Evolutionary conservation across 2,113 vertebrate species (phyloP), one percentile per base, ranked within the genome.

Genomic region (Pluvianellus socialis): DNA sequence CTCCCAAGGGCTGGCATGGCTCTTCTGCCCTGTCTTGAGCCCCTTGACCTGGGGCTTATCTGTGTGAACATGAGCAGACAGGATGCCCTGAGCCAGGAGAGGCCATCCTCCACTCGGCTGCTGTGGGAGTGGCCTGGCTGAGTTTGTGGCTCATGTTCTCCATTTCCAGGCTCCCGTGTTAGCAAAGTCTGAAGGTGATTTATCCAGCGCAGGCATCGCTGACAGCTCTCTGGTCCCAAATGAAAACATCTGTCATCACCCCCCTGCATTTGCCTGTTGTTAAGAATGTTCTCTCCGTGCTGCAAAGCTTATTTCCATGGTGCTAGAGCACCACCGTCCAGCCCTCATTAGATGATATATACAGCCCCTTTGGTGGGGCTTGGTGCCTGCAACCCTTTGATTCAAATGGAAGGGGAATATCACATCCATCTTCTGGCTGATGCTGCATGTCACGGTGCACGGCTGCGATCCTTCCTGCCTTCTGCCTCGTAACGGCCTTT

Each of bases 11-110:
- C 75, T 52, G 28, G 10, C 58, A 6, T 0, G 0, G 45, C 2
- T 9, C 32, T 47, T 67, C 88, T 45, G 42, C 8, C 12, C 68
- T 9, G 2, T 35, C 28, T 13, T 26, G 20, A 76, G 71, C 71
- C 47, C 49, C 44, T 30, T 2, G 40, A 8, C 49, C 35, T 19
- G 30, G 24, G 23, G 68, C 56, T 75, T 2, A 23, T 40, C 59
- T 3, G 0, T 5, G 42, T 5, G 4, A 45, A 6, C 56, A 11
- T 1, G 12, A 30, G 28, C 24, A 2, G 45, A 45, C 2, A 3
- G 68, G 72, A 14, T 73, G 47, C 38, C 35, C 23, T 1, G 42
- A 50, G 67, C 80, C 1, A 3, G 79, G n/a, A 70, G 71, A 44
- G 50, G n/a, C 17, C 47, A 1, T 14, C 16, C 49, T 23, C 33